Conservation (phyloP, 1,140 invertebrate genomes). For the Luehdorfia chinensis region DNA sequence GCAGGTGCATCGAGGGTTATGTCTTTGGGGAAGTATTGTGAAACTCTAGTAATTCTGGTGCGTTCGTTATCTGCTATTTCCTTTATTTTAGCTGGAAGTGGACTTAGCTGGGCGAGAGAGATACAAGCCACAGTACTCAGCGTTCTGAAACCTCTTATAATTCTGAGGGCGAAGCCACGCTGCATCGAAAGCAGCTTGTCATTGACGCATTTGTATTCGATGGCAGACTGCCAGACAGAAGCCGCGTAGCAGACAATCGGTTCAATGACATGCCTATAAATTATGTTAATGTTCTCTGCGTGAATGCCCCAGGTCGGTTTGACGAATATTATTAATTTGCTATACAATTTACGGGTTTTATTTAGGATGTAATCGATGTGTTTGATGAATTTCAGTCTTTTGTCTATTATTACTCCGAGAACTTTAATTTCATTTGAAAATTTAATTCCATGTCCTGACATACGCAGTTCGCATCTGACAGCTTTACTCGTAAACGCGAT, state of each 20-base stretch:
- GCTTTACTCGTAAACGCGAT: too few relatives aligned
- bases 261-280: conserved; percentile 22
- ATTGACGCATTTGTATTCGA: too few relatives aligned
- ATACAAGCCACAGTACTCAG: conserved; percentile 9
- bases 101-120: conserved; percentile 5
- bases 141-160: conserved; percentile 13
- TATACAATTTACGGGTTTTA: conserved; percentile 17
- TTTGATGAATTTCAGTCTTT: conserved; percentile 13
- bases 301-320: conserved; percentile 26
- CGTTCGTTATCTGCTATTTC: conserved; percentile 4
- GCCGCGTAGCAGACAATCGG: conserved; percentile 24
- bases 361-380: conserved; percentile 10
- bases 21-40: conserved; percentile 6
- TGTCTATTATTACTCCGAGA: too few relatives aligned
- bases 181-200: too few relatives aligned
- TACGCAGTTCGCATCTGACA: too few relatives aligned
- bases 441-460: too few relatives aligned
- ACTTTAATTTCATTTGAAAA: too few relatives aligned
- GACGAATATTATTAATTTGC: conserved; percentile 9
- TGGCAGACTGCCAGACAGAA: conserved; percentile 12
- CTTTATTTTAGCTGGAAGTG: conserved; percentile 12
- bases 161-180: conserved; percentile 13
- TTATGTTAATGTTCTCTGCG: conserved; percentile 17
- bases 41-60: neutral
- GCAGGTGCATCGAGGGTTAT: neutral